These are phyloP conservation scores for Ophion costatus DNA, from an alignment of 2,888 invertebrate genomes.

Conservation along the genomic window DNA sequence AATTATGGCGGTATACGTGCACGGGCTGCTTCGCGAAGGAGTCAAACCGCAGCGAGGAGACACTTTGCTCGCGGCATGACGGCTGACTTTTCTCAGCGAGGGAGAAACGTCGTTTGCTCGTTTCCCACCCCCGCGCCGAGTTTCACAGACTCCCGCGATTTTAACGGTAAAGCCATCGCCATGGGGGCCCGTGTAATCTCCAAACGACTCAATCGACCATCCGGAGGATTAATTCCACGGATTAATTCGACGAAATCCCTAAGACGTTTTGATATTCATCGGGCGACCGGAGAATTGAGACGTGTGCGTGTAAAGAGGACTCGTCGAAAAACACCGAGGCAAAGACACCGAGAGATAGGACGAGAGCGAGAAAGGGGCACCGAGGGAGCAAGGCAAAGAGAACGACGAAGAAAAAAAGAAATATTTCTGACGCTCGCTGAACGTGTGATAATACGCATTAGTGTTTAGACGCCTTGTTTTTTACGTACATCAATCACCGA, in stretches of 20 bases:
- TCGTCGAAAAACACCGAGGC: conserved; percentile 37
- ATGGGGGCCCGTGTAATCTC: conserved; percentile 61
- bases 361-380: not conserved
- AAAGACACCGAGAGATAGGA: conserved; percentile 1
- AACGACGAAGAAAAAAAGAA: conserved; percentile 19
- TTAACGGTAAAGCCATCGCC: conserved; percentile 69
- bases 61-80: conserved; percentile 41
- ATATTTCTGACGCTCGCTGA: conserved; percentile 32
- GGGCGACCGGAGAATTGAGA: conserved; percentile 47
- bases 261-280: conserved; percentile 66
- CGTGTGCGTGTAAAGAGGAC: conserved; percentile 32
- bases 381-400: conserved; percentile 2
- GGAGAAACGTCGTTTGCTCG: conserved; percentile 16
- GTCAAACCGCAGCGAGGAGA: conserved; percentile 58
- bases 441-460: conserved; percentile 49
- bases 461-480: conserved; percentile 23
- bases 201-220: conserved; percentile 71
- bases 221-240: conserved; percentile 61
- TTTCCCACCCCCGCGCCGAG: conserved; percentile 1
- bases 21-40: conserved; percentile 23
- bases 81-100: conserved; percentile 35
- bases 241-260: conserved; percentile 73
- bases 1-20: conserved; percentile 1
- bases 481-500: conserved; percentile 33
- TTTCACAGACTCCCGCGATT: conserved; percentile 75